A percentile compares a stretch with the other conserved stretches of the same genome.
These are phyloP conservation scores for Smittia sp. DNA, from an alignment of 2,888 invertebrate genomes.

Conservation along the genomic window DNA sequence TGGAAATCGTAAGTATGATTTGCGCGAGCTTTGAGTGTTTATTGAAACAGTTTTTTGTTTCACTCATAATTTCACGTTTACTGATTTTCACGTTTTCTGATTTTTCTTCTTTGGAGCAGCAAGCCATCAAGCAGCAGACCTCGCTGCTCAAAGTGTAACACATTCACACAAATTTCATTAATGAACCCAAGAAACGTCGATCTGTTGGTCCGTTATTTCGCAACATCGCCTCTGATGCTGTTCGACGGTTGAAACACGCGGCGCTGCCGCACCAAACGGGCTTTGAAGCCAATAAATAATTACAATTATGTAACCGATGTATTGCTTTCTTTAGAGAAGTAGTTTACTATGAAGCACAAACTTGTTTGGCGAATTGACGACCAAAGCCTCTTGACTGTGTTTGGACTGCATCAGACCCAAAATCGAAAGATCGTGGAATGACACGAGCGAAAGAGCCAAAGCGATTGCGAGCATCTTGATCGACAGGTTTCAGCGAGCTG, in stretches of 20 bases:
- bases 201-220: neutral
- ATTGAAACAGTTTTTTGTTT: neutral
- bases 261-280: no score
- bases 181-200: no score
- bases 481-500: neutral
- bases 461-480: neutral
- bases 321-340: constrained; percentile 3
- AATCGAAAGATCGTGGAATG: no score
- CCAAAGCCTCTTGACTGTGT: neutral
- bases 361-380: neutral
- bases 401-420: neutral
- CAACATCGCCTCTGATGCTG: neutral
- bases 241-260: no score
- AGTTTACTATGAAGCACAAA: neutral
- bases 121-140: neutral
- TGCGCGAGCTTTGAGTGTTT: neutral
- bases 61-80: constrained; percentile 8
- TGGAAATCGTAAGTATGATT: neutral
- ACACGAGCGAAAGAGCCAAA: no score
- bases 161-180: neutral
- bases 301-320: constrained; percentile 1
- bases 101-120: constrained; percentile 6
- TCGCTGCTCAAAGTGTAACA: neutral
- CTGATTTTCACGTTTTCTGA: constrained; percentile 4
- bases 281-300: constrained; percentile 14